phyloP scores from a whole-genome alignment of 2,888 invertebrate genomes.

The Harpalus rubripes region DNA sequence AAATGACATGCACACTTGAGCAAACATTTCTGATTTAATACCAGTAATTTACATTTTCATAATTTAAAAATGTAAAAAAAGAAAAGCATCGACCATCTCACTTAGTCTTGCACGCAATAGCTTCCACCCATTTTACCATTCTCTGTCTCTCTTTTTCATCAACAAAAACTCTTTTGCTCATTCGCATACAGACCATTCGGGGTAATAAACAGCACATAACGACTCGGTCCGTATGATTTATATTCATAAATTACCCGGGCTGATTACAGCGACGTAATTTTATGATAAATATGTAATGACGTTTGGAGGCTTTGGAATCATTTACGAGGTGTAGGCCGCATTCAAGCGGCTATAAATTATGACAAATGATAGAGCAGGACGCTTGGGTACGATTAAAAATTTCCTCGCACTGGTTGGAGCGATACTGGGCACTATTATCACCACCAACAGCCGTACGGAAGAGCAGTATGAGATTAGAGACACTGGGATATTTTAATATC shows the following conservation, averaged over 20 bases:
- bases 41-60: too few species aligned
- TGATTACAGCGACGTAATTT: conserved; percentile 66
- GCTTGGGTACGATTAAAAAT: conserved; percentile 59
- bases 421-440: conserved; percentile 53
- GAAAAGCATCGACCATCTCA: neutral
- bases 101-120: conserved; percentile 15
- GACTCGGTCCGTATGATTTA: conserved; percentile 59
- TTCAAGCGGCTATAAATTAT: conserved; percentile 61
- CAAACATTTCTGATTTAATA: too few species aligned
- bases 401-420: conserved; percentile 50
- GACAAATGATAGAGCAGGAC: conserved; percentile 63
- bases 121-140: neutral
- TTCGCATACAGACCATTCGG: neutral
- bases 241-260: conserved; percentile 62
- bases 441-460: conserved; percentile 48
- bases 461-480: neutral
- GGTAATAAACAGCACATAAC: conserved; percentile 41
- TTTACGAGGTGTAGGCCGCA: conserved; percentile 63
- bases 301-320: conserved; percentile 63
- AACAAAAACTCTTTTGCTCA: neutral
- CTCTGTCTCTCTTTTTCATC: neutral
- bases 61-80: too few species aligned
- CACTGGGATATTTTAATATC: conserved; percentile 11
- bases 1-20: too few species aligned
- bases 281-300: conserved; percentile 67